Percentiles rank a stretch among this genome's conserved stretches.
Conservation (phyloP, 2,888 invertebrate species). For the Limenitis camilla region DNA sequence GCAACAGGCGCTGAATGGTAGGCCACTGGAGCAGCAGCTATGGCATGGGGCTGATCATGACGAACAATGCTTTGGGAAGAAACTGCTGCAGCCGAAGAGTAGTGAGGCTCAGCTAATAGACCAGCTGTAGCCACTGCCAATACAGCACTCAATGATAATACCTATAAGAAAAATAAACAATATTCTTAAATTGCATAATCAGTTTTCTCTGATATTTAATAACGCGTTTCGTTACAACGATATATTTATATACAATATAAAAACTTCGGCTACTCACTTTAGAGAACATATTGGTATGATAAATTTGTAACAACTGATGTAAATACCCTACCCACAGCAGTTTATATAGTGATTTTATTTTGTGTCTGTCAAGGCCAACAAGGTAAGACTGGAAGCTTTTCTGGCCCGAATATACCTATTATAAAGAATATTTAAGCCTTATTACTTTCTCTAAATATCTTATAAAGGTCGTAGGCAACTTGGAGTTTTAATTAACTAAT, state of each 20-base stretch:
- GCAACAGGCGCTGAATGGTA: constrained; percentile 27
- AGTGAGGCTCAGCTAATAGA: constrained; percentile 48
- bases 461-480: too few relatives aligned
- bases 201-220: too few relatives aligned
- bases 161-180: not conserved
- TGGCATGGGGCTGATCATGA: constrained; percentile 33
- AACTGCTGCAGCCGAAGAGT: constrained; percentile 51
- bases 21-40: constrained; percentile 25
- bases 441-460: not conserved
- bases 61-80: constrained; percentile 56
- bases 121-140: constrained; percentile 58
- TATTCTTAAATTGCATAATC: not conserved
- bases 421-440: not conserved
- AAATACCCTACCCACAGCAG: constrained; percentile 32
- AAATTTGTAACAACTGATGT: constrained; percentile 43
- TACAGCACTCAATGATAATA: constrained; percentile 44
- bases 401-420: constrained; percentile 13
- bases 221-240: constrained; percentile 27
- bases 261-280: too few relatives aligned
- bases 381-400: constrained; percentile 2
- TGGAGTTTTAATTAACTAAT: too few relatives aligned
- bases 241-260: too few relatives aligned
- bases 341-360: constrained; percentile 53
- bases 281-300: constrained; percentile 46
- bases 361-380: constrained; percentile 16